Percentiles rank a stretch among this genome's conserved stretches.
Evolutionary conservation across 2,113 vertebrate genomes (phyloP).

Genomic region (Phalacrocorax carbo): DNA sequence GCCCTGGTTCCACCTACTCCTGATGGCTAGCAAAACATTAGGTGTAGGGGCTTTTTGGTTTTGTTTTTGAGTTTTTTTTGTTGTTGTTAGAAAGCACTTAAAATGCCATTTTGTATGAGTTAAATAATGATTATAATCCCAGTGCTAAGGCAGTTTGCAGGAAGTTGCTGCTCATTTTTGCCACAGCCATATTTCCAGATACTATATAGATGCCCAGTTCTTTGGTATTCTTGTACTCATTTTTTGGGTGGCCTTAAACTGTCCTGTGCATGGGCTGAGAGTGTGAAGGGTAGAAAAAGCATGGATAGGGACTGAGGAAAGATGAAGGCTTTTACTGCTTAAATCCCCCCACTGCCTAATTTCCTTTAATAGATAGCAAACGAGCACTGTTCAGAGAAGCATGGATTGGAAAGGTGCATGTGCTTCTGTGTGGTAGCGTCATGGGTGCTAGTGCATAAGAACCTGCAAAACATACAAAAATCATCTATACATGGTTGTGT

Average conservation of each 20-base stretch:
- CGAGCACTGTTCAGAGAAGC: background rate
- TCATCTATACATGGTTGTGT: background rate
- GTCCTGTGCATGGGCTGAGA: background rate
- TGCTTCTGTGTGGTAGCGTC: fast-evolving
- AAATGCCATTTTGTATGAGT: background rate
- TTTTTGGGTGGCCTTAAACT: background rate
- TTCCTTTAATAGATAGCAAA: background rate
- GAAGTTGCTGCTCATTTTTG: background rate
- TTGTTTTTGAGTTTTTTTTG: background rate
- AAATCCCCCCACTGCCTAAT: fast-evolving
- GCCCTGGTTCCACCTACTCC: background rate
- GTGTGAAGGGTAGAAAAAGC: background rate
- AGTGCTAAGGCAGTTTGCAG: background rate
- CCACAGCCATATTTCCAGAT: background rate
- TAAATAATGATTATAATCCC: background rate
- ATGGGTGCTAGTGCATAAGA: background rate
- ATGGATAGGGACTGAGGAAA: background rate
- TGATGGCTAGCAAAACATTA: background rate
- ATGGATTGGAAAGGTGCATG: fast-evolving
- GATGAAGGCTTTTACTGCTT: background rate
- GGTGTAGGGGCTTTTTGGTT: background rate
- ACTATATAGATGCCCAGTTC: background rate
- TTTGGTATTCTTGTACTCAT: background rate
- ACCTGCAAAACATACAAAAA: background rate
- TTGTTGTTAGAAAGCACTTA: background rate